Evolutionary conservation across 2,888 invertebrate genomes (phyloP).

Genomic region (Eupeodes luniger): DNA sequence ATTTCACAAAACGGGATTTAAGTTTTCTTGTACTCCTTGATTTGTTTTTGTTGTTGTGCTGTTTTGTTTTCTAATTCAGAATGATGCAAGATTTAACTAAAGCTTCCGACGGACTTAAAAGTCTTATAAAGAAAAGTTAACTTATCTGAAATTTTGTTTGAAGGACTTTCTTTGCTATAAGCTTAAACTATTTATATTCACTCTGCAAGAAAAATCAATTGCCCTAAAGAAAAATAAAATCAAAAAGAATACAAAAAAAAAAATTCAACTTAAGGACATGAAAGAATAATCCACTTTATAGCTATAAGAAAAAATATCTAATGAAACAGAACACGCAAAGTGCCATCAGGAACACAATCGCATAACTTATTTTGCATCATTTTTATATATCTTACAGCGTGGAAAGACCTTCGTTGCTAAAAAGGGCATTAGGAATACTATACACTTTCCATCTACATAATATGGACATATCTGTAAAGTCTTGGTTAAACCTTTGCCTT

Average conservation of each 20-base stretch:
- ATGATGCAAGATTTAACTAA: constrained; percentile 32
- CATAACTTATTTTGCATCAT: constrained; percentile 15
- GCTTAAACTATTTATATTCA: constrained; percentile 39
- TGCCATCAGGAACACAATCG: constrained; percentile 24
- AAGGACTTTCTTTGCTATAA: constrained; percentile 5
- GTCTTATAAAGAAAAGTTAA: neutral
- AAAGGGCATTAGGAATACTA: constrained; percentile 16
- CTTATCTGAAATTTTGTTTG: neutral
- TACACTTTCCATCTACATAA: too few relatives aligned
- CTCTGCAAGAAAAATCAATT: constrained; percentile 7
- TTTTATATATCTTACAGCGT: neutral
- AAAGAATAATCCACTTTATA: constrained; percentile 32
- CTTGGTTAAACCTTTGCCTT: neutral
- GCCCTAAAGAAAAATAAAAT: neutral
- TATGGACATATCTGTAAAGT: constrained; percentile 24
- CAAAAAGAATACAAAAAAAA: neutral
- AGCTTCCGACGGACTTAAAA: neutral
- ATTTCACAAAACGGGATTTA: constrained; percentile 30
- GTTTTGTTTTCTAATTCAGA: neutral
- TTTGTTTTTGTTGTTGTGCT: neutral
- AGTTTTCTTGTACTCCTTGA: constrained; percentile 18
- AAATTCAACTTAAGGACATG: neutral
- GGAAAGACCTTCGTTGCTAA: neutral
- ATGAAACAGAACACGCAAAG: constrained; percentile 14
- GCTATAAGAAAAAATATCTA: too few relatives aligned